phyloP scores from a whole-genome alignment of 2,888 invertebrate species.

The Chromoteleia sp. region DNA sequence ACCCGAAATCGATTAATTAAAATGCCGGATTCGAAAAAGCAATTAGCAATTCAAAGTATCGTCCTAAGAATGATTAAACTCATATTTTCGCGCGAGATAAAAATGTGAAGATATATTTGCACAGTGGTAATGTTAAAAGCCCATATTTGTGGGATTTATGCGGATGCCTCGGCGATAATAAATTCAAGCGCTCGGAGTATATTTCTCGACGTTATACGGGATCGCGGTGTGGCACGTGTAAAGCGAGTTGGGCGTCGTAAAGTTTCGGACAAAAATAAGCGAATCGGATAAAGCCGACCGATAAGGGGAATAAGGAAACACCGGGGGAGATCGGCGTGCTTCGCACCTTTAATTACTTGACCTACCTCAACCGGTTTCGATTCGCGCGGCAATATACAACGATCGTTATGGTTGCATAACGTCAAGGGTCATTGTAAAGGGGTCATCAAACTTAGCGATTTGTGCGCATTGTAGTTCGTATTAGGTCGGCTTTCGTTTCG shows the following conservation, averaged over 20 bases:
- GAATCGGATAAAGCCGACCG: slow-evolving; percentile 60
- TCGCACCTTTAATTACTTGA: slow-evolving; percentile 71
- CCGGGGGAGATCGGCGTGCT: slow-evolving; percentile 34
- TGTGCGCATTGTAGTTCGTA: not conserved
- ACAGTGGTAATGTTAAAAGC: slow-evolving; percentile 67
- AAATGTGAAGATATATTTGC: slow-evolving; percentile 55
- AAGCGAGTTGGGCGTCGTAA: slow-evolving; percentile 67
- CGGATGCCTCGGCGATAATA: slow-evolving; percentile 60
- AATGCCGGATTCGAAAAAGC: slow-evolving; percentile 38
- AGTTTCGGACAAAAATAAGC: slow-evolving; percentile 65
- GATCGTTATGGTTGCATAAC: slow-evolving; percentile 68
- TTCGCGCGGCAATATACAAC: slow-evolving; percentile 54
- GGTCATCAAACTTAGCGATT: slow-evolving; percentile 55
- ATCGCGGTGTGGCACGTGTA: slow-evolving; percentile 68
- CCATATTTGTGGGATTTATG: slow-evolving; percentile 67
- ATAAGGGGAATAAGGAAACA: slow-evolving; percentile 62
- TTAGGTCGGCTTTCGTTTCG: too few relatives aligned
- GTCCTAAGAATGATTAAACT: slow-evolving; percentile 47
- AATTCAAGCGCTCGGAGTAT: slow-evolving; percentile 58
- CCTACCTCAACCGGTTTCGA: slow-evolving; percentile 70
- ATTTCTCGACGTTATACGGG: slow-evolving; percentile 61
- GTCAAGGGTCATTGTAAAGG: slow-evolving; percentile 50
- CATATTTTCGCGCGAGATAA: slow-evolving; percentile 55
- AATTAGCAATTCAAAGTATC: slow-evolving; percentile 61
- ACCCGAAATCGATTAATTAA: slow-evolving; percentile 48